Evolutionary conservation across 2,888 invertebrate genomes (phyloP), one percentile per base, ranked within the genome.

Genomic region (Strigamia transsilvanica): DNA sequence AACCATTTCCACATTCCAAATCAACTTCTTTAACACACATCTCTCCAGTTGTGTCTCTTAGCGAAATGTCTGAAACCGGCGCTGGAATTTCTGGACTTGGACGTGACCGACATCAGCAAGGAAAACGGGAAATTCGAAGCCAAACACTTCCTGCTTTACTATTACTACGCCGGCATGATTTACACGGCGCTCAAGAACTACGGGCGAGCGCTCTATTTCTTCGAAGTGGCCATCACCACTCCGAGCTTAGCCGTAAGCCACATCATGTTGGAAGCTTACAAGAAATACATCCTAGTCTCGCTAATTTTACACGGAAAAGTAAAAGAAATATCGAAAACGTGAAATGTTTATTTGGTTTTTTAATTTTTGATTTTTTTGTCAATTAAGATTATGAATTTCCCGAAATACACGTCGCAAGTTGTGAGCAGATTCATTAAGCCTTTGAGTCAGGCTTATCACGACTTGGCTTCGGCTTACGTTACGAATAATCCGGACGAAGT

Each of bases 111-210:
- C 84, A 96, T 98, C 86, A 94, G 95, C 86, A 92, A 93, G 86
- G 95, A 95, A 90, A 94, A 94, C 86, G 92, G 93, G 84, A 91
- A 93, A 87, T 94, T 93, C 89, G 95, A 96, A 88, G 92, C 94
- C 0, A 95, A 94, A 89, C 94, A 96, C 88, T 97, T 97, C 87
- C 91, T 99, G 81, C 91, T 96, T 0, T 98, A 97, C 88, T 98
- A 96, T 88, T 98, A 98, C 88, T 99, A 99, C 87, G 98, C 98
- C 83, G 98, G 98, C 81, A 97, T 98, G 96, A 96, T 98, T 85
- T 98, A 97, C 88, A 93, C 97, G 82, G 95, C 96, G 13, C 89
- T 98, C 86, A 97, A 98, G 88, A 95, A 97, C 87, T 96, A 94
- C 87, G 95, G 97, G 85, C 91, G 96, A 87, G 97, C 98, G 10